These are phyloP conservation scores for Helogale parvula DNA, from an alignment of 2,113 vertebrate genomes.

Conservation along the genomic window DNA sequence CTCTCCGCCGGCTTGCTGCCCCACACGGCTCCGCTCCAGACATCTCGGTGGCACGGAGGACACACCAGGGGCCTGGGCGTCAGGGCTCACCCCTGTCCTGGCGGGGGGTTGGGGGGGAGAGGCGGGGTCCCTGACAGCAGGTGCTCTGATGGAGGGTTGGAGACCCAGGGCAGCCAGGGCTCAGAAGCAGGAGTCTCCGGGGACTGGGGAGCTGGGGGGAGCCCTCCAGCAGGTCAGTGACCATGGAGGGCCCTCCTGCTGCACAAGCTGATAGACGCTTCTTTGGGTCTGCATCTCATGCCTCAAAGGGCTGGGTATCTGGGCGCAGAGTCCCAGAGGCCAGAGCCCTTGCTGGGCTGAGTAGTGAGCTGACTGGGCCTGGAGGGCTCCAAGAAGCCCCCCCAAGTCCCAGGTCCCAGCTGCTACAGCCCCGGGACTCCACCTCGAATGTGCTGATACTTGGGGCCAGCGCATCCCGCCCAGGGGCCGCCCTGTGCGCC, in stretches of 20 bases:
- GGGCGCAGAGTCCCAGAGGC: no score
- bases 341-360: accelerated
- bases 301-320: neutral
- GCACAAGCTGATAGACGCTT: accelerated
- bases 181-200: neutral
- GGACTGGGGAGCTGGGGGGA: no score
- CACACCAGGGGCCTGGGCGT: accelerated
- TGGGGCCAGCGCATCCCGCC: neutral
- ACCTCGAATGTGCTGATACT: accelerated
- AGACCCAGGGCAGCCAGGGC: neutral
- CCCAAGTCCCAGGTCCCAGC: accelerated
- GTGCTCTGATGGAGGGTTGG: neutral
- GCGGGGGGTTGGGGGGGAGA: no score
- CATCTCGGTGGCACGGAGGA: neutral
- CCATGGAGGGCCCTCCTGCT: accelerated
- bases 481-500: accelerated
- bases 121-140: neutral
- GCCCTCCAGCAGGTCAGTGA: accelerated
- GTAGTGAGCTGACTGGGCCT: neutral
- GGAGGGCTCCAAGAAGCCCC: accelerated
- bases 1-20: neutral
- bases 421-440: accelerated
- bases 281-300: neutral
- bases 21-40: accelerated
- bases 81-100: neutral